phyloP scores from a whole-genome alignment of 2,797 vertebrate genomes.

The Macropodus opercularis region DNA sequence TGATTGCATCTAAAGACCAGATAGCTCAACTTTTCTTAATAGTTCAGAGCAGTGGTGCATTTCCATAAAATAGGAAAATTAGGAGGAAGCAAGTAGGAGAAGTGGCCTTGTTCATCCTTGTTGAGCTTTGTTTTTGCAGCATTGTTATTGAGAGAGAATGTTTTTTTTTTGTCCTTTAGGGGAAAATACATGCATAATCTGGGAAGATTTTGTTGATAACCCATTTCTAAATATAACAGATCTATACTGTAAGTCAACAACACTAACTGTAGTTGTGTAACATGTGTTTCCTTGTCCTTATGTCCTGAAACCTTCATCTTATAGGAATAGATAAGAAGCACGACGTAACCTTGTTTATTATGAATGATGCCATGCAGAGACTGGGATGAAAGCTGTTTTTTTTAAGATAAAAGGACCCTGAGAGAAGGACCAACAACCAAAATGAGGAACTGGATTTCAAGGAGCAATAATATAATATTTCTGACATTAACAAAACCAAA shows the following conservation, averaged over 20 bases:
- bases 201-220: constrained; percentile 69
- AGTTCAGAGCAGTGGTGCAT: constrained; percentile 50
- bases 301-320: constrained; percentile 12
- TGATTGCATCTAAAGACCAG: constrained; percentile 72
- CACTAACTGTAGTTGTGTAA: constrained; percentile 49
- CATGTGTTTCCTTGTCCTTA: constrained; percentile 19
- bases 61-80: constrained; percentile 31
- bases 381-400: constrained; percentile 52
- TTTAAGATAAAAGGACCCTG: constrained; percentile 65
- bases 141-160: constrained; percentile 57
- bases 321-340: constrained; percentile 21
- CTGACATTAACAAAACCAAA: constrained; percentile 56
- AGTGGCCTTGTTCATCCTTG: constrained; percentile 9
- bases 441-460: constrained; percentile 54
- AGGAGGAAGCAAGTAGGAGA: neutral
- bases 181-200: constrained; percentile 71
- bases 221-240: constrained; percentile 69
- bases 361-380: constrained; percentile 44
- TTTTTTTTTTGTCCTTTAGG: constrained; percentile 61
- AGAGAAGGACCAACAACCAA: constrained; percentile 30
- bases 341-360: constrained; percentile 49
- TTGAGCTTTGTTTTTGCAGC: constrained; percentile 21
- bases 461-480: constrained; percentile 63
- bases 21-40: constrained; percentile 65
- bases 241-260: constrained; percentile 63